These are phyloP conservation scores for Cydia amplana DNA, from an alignment of 1,140 invertebrate genomes.

Conservation along the genomic window DNA sequence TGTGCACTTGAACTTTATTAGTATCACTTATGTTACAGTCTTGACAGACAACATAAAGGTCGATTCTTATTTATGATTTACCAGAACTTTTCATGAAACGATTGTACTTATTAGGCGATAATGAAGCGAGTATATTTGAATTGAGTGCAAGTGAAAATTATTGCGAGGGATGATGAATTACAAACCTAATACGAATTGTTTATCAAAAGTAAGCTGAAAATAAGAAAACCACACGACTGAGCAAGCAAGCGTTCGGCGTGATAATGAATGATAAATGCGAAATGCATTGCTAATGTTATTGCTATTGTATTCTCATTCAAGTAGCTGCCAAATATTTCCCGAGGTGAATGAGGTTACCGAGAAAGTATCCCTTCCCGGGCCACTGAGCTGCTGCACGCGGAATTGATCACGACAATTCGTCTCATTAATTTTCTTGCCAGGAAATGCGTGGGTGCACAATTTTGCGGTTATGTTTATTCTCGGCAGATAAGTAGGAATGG, in stretches of 20 bases:
- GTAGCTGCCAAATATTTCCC: constrained; percentile 32
- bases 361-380: constrained; percentile 60
- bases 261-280: constrained; percentile 53
- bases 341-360: constrained; percentile 42
- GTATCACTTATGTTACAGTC: too few relatives aligned
- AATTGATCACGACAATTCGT: constrained; percentile 42
- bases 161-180: constrained; percentile 12
- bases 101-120: constrained; percentile 21
- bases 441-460: constrained; percentile 53
- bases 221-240: constrained; percentile 59
- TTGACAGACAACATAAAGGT: too few relatives aligned
- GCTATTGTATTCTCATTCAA: not conserved
- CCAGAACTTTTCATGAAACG: not conserved
- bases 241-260: constrained; percentile 69
- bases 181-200: constrained; percentile 34
- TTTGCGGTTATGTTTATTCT: constrained; percentile 56
- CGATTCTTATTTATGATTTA: not conserved
- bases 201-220: constrained; percentile 51
- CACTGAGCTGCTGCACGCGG: constrained; percentile 51
- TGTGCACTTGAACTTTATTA: too few relatives aligned
- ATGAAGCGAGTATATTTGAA: constrained; percentile 35
- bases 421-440: constrained; percentile 46
- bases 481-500: constrained; percentile 27
- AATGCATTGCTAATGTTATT: constrained; percentile 69
- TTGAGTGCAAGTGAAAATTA: constrained; percentile 11